Percentiles rank a stretch among this genome's conserved stretches.
Conservation (phyloP, 1,140 invertebrate species). For the Propsilocerus akamusi region DNA sequence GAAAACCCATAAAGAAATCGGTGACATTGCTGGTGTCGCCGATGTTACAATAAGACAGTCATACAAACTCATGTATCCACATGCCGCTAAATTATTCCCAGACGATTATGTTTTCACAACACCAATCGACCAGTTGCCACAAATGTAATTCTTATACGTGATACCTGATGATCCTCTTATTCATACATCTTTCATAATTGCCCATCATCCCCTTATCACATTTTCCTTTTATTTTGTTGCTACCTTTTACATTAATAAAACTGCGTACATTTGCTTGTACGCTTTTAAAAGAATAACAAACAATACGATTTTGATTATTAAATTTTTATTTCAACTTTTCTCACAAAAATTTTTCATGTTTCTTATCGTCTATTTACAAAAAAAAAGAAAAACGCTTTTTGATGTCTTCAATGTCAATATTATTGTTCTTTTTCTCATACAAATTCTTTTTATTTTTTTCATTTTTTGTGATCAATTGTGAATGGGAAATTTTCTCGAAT, state of each 20-base stretch:
- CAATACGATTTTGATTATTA: conserved; percentile 9
- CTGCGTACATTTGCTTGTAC: conserved; percentile 8
- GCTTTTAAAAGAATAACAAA: conserved; percentile 5
- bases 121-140: conserved; percentile 84
- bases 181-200: no score
- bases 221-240: no score
- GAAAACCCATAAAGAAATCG: conserved; percentile 93
- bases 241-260: no score
- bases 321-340: conserved; percentile 6
- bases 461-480: neutral
- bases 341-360: no score
- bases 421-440: conserved; percentile 7
- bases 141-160: conserved; percentile 39
- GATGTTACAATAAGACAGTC: conserved; percentile 97
- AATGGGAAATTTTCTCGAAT: neutral
- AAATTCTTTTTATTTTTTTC: conserved; percentile 5
- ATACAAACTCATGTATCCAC: conserved; percentile 95
- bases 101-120: conserved; percentile 91
- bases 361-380: conserved; percentile 5
- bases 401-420: conserved; percentile 8
- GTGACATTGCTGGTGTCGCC: conserved; percentile 95
- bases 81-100: conserved; percentile 81
- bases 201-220: no score
- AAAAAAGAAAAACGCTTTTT: conserved; percentile 7
- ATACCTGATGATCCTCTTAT: conserved; percentile 13